Evolutionary conservation across 2,888 invertebrate genomes (phyloP).

Genomic region (Diachrysia chrysitis): DNA sequence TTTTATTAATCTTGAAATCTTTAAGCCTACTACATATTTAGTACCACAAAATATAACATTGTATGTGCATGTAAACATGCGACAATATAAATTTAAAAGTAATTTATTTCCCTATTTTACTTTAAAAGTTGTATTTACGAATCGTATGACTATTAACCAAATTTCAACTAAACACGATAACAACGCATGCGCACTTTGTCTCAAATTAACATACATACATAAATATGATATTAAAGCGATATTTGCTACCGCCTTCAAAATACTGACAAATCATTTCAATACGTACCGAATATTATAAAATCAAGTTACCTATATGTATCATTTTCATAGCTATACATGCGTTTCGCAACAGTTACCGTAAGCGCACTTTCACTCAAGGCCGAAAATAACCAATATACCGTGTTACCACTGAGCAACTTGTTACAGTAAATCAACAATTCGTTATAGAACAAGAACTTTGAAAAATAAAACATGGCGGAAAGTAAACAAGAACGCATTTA

Average conservation of each 20-base stretch:
- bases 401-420: constrained; percentile 32
- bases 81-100: no score
- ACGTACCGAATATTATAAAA: constrained; percentile 22
- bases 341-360: constrained; percentile 55
- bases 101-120: no score
- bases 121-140: no score
- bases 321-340: constrained; percentile 30
- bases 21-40: no score
- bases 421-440: constrained; percentile 52
- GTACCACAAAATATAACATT: no score
- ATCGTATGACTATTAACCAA: no score
- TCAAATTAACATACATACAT: no score
- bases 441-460: constrained; percentile 1
- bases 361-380: constrained; percentile 83
- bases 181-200: no score
- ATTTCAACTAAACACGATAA: no score
- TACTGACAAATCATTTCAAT: background rate
- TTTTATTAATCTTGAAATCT: no score
- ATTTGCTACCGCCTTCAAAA: background rate
- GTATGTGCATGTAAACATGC: no score
- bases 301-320: constrained; percentile 41
- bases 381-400: constrained; percentile 75
- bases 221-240: no score
- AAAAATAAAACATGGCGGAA: background rate
- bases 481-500: background rate